These are phyloP conservation scores for Saxidomus purpurata DNA, from an alignment of 1,140 invertebrate species.

Conservation along the genomic window DNA sequence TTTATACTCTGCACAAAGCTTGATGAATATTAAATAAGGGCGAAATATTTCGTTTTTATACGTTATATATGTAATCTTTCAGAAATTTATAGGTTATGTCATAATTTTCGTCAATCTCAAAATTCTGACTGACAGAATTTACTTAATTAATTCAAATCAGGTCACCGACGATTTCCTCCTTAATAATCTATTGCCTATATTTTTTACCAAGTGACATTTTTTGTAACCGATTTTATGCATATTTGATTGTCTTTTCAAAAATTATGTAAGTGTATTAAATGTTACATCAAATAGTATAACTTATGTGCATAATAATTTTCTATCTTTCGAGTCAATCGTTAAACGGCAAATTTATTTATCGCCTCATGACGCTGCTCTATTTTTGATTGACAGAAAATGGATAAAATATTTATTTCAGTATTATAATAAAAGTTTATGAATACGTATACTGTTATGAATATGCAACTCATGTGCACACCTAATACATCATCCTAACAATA, in stretches of 20 bases:
- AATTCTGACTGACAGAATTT: conserved; percentile 17
- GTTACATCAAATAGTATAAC: background rate
- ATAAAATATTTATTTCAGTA: background rate
- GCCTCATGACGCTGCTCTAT: background rate
- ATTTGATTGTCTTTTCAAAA: conserved; percentile 25
- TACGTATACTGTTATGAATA: background rate
- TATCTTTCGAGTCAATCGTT: background rate
- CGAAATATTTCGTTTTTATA: background rate
- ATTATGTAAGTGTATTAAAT: background rate
- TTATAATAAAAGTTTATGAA: background rate
- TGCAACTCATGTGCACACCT: background rate
- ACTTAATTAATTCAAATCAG: conserved; percentile 37
- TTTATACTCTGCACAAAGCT: background rate
- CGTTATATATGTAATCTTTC: conserved; percentile 2
- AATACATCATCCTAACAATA: background rate
- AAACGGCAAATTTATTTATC: background rate
- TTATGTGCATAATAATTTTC: conserved; percentile 15
- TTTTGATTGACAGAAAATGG: conserved; percentile 4
- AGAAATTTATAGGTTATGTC: conserved; percentile 31
- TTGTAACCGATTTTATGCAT: conserved; percentile 32
- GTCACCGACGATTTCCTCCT: conserved; percentile 21
- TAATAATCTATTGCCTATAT: conserved; percentile 19
- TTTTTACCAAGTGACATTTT: conserved; percentile 8
- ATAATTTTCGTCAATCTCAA: background rate
- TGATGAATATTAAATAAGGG: conserved; percentile 9